Base-by-base conservation (phyloP, 2,113 vertebrate genomes). In the Vidua chalybeata region DNA sequence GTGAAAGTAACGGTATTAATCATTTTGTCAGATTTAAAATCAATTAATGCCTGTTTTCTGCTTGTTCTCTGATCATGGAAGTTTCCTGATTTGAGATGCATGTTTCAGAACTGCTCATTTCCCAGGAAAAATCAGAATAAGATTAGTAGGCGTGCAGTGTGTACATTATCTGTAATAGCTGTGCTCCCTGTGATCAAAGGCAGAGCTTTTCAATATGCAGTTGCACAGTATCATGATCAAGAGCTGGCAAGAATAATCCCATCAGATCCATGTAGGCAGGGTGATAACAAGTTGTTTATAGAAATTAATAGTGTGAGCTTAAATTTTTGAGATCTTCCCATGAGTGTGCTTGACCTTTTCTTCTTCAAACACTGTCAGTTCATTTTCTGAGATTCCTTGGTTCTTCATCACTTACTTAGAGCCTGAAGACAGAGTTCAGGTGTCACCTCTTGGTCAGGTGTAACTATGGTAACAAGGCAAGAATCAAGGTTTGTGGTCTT, bases 391-490 rank as follows among this genome's bases (percentile, higher is more conserved):
- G 24, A 22, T 58, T 31, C 68, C n/a, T 69, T 19, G 30, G 11
- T 63, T 91, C 55, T 63, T 31, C 1, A 7, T 72, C 78, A 30
- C 87, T 84, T 64, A 26, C 67, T 69, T 88, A 45, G 51, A 58
- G 30, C 49, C 71, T 59, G 66, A 78, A 86, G 89, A 63, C 67
- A 88, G 66, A 84, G 87, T 93, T 92, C 92, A 67, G 56, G 37
- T 63, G 81, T 79, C 73, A 68, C 91, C 84, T 68, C 73, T 6
- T 48, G 61, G 51, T 27, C 56, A 33, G 68, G 69, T 51, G 86
- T 96, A 97, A 46, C 97, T 95, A 82, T 96, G 94, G 96, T 52
- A 96, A 97, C 90, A 19, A 72, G 86, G 45, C 45, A 63, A 28
- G 51, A 79, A 68, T 62, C 51, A 24, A 24, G 30, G 66, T 61